Evolutionary conservation across 1,140 invertebrate species (phyloP), one percentile per base, ranked within the genome.

Genomic region (Drosophila rufa): DNA sequence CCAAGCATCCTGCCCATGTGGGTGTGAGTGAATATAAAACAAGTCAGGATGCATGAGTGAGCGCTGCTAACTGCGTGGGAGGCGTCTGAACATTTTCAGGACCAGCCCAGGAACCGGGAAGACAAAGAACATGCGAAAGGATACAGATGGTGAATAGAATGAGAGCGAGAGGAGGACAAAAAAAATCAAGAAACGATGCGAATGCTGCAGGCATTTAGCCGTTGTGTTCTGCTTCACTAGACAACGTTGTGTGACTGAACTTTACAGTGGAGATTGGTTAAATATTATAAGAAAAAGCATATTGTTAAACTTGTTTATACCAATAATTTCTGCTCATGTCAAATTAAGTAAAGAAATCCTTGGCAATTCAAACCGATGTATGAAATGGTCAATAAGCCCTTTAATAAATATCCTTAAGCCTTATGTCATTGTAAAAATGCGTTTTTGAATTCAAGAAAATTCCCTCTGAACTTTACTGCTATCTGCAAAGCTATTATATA

Each of bases 31-130:
- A n/a, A 17, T 50, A 66, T 57, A 80, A 83, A 80, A 81, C 62
- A 89, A 89, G 85, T 79, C 84, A 81, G 58, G 78, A 70, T 81
- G 84, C 78, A 75, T 81, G 84, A 81, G 78, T 84, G 80, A 89
- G 66, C 61, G 55, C 47, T 64, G 66, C 65, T 69, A 84, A 89
- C 84, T 84, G 78, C 46, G 66, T 82, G 64, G 76, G 68, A 56
- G 71, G 53, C 46, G 15, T 55, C 30, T 19, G 19, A 38, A 22
- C 67, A 45, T 30, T 46, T 67, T n/a, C 48, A 68, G 67, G n/a
- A 68, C 30, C 48, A 45, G 45, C 8, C n/a, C 17, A 19, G 62
- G 27, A 45, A 33, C 46, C 19, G 25, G 46, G n/a, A 66, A 65
- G 59, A 57, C 59, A 65, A 75, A 66, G 27, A n/a, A 45, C 9